A percentile compares a stretch with the other conserved stretches of the same genome.
Evolutionary conservation across 2,888 invertebrate species (phyloP).

Genomic region (Agriopis marginaria): DNA sequence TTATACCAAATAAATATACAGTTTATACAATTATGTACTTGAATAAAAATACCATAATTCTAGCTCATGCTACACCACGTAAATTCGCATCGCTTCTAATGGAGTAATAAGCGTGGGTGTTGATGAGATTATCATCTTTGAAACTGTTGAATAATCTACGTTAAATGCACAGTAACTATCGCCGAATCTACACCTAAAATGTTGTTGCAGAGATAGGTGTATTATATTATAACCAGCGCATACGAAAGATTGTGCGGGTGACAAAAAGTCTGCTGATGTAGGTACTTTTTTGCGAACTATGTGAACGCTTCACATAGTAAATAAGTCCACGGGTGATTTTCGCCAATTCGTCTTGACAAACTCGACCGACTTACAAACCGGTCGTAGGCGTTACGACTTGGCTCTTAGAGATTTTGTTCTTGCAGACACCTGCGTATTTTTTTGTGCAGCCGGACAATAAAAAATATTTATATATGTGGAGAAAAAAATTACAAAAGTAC

Average conservation of each 20-base stretch:
- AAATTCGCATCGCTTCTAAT: conserved; percentile 30
- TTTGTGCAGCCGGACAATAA: no score
- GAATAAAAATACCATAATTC: conserved; percentile 1
- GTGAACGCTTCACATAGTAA: neutral
- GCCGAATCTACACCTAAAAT: conserved; percentile 8
- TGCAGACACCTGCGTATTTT: no score
- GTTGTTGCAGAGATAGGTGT: conserved; percentile 10
- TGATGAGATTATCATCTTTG: conserved; percentile 14
- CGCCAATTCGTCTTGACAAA: neutral
- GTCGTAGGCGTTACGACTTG: no score
- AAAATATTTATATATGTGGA: no score
- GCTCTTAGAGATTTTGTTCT: no score
- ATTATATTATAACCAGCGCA: neutral
- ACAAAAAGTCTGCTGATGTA: neutral
- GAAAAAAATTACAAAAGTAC: no score
- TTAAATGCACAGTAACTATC: conserved; percentile 5
- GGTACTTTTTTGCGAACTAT: no score
- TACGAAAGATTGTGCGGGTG: neutral
- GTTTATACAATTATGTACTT: conserved; percentile 4
- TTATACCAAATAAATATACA: conserved; percentile 16
- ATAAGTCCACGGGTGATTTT: neutral
- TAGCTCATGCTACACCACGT: conserved; percentile 9
- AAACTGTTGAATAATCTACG: conserved; percentile 15
- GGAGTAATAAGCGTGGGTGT: conserved; percentile 36
- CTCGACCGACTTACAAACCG: neutral